Evolutionary conservation across 1,140 invertebrate species (phyloP).

Genomic region (Oscheius sp.): DNA sequence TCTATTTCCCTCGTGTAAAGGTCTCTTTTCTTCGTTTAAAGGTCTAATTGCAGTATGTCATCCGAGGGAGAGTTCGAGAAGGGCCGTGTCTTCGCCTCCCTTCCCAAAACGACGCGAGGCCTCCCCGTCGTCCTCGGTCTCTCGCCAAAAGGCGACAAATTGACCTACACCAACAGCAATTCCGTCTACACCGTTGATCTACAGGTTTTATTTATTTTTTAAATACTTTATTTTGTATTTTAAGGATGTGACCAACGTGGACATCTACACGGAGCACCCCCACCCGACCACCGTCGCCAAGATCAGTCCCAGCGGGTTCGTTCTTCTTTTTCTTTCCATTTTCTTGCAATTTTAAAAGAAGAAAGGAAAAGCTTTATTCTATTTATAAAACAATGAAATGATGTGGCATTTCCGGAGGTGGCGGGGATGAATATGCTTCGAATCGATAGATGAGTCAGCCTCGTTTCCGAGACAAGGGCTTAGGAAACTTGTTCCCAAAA

Average conservation of each 20-base stretch:
- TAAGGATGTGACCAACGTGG: conserved; percentile 83
- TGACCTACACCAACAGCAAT: conserved; percentile 94
- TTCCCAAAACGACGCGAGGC: conserved; percentile 87
- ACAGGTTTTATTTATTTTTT: conserved; percentile 68
- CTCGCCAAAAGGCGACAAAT: conserved; percentile 86
- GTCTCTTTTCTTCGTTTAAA: not conserved
- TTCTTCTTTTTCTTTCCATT: not conserved
- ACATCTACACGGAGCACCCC: conserved; percentile 95
- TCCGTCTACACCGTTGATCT: conserved; percentile 95
- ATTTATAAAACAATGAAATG: too few species aligned
- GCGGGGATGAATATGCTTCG: too few species aligned
- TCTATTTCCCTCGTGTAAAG: too few species aligned
- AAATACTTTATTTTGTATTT: conserved; percentile 30
- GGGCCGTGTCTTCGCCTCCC: conserved; percentile 72
- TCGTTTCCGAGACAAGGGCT: too few species aligned
- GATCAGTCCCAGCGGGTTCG: conserved; percentile 74
- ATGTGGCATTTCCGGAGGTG: too few species aligned
- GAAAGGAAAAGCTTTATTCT: too few species aligned
- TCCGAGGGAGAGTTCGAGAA: conserved; percentile 17
- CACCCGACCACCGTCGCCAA: conserved; percentile 90
- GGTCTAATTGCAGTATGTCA: conserved; percentile 13
- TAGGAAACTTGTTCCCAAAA: too few species aligned
- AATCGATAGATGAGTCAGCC: too few species aligned
- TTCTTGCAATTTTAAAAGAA: too few species aligned
- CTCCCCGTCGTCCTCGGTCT: conserved; percentile 84